Evolutionary conservation across 2,113 vertebrate species (phyloP).

Genomic region (Laterallus jamaicensis): DNA sequence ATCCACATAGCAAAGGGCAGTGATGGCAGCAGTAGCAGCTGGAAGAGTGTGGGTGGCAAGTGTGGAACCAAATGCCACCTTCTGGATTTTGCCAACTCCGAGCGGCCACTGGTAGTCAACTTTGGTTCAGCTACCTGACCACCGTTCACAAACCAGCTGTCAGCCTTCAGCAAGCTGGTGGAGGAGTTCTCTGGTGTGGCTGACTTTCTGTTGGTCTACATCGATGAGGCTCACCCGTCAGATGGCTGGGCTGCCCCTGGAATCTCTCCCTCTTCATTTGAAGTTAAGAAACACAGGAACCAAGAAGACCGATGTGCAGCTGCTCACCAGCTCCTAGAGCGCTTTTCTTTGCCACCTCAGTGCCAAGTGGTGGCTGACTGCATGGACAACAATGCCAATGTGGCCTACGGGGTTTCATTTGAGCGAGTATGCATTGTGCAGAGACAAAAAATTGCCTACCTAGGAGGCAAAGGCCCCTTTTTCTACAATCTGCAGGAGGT

Average conservation of each 20-base stretch:
- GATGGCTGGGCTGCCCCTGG: constrained; percentile 93
- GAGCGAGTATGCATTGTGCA: constrained; percentile 95
- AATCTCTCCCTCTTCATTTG: constrained; percentile 83
- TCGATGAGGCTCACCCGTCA: constrained; percentile 96
- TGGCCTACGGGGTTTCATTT: constrained; percentile 93
- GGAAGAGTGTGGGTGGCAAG: constrained; percentile 43
- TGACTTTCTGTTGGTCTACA: constrained; percentile 97
- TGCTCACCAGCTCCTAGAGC: constrained; percentile 85
- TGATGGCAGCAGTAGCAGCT: constrained; percentile 37
- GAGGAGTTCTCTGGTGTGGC: constrained; percentile 93
- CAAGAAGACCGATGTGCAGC: constrained; percentile 91
- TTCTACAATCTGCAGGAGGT: constrained; percentile 93
- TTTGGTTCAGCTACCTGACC: constrained; percentile 99
- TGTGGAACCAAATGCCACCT: constrained; percentile 81
- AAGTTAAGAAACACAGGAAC: constrained; percentile 88
- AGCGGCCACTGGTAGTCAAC: constrained; percentile 94
- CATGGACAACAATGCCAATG: constrained; percentile 97
- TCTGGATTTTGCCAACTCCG: constrained; percentile 89
- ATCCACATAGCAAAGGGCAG: constrained; percentile 80
- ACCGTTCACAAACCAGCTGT: constrained; percentile 92
- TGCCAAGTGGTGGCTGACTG: constrained; percentile 93
- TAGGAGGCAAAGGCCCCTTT: constrained; percentile 96
- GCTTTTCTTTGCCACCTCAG: constrained; percentile 89
- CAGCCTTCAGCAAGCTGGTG: constrained; percentile 91
- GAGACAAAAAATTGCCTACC: constrained; percentile 90